Conservation (phyloP, 2,888 invertebrate genomes). For the Pherbina coryleti region DNA sequence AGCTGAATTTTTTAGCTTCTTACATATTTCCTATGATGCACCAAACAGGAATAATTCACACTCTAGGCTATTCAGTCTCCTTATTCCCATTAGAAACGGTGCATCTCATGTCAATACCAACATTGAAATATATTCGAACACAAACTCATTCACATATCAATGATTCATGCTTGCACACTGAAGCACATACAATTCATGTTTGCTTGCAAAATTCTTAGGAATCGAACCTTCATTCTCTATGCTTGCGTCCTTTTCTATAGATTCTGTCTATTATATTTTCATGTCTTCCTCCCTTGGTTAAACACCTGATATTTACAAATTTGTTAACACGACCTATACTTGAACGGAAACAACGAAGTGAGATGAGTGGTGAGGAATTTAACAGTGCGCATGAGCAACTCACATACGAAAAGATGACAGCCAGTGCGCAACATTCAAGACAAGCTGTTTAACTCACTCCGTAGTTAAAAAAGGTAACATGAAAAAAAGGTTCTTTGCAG, state of each 20-base stretch:
- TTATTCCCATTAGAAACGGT: not conserved
- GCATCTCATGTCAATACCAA: not conserved
- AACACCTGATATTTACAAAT: constrained; percentile 66
- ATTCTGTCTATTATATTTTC: not conserved
- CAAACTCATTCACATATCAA: not conserved
- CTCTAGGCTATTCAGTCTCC: not conserved
- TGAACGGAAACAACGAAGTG: not conserved
- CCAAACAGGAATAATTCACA: not conserved
- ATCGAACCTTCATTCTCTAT: not conserved
- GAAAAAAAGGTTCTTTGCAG: too few species aligned
- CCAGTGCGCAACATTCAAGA: too few species aligned
- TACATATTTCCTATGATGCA: not conserved
- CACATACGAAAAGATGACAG: not conserved
- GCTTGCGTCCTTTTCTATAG: not conserved
- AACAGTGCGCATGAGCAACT: not conserved
- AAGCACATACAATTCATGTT: constrained; percentile 19
- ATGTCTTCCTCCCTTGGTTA: constrained; percentile 46
- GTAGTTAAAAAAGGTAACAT: too few species aligned
- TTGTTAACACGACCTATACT: constrained; percentile 55
- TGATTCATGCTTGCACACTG: not conserved
- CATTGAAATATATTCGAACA: not conserved
- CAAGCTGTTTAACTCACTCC: too few species aligned
- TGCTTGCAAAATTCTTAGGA: constrained; percentile 28
- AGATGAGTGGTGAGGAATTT: too few species aligned
- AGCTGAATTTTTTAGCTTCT: not conserved